phyloP scores from a whole-genome alignment of 23 tunicate species.

The Aplidium turbinatum region DNA sequence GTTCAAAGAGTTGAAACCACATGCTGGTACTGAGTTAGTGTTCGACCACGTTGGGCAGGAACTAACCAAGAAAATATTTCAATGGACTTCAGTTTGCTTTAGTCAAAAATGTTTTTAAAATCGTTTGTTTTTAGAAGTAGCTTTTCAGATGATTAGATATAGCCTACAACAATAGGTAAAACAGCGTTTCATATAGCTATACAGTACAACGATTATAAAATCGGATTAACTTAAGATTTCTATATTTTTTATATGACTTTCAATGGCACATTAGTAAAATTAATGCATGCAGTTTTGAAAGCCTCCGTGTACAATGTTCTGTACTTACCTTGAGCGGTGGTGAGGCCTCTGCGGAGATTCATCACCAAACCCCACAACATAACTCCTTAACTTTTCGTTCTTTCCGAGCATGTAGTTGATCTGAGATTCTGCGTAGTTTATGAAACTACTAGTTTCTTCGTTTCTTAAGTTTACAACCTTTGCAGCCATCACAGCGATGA shows the following conservation, averaged over 20 bases:
- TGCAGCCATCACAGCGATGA: slow-evolving; percentile 67
- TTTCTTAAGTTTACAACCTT: slow-evolving; percentile 36
- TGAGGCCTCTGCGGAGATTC: slow-evolving; percentile 82
- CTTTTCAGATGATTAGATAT: no score
- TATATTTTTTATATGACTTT: no score
- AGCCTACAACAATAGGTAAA: no score
- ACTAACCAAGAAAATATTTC: slow-evolving; percentile 26
- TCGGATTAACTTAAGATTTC: no score
- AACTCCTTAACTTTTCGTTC: slow-evolving; percentile 43
- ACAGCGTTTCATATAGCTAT: no score
- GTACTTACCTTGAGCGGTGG: slow-evolving; percentile 92
- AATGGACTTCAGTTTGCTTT: no score
- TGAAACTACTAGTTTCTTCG: background rate
- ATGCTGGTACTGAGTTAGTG: slow-evolving; percentile 16
- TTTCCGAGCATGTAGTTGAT: slow-evolving; percentile 79
- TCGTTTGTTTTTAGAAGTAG: no score
- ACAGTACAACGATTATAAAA: no score
- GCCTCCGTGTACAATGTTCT: no score
- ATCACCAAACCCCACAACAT: slow-evolving; percentile 68
- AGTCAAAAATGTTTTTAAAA: no score
- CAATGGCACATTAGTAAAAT: no score
- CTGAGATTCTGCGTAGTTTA: slow-evolving; percentile 65
- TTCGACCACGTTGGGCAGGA: slow-evolving; percentile 84
- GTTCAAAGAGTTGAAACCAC: slow-evolving; percentile 40
- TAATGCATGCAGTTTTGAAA: no score